Conservation (phyloP, 1,140 invertebrate species). For the Diorhabda elongata region DNA sequence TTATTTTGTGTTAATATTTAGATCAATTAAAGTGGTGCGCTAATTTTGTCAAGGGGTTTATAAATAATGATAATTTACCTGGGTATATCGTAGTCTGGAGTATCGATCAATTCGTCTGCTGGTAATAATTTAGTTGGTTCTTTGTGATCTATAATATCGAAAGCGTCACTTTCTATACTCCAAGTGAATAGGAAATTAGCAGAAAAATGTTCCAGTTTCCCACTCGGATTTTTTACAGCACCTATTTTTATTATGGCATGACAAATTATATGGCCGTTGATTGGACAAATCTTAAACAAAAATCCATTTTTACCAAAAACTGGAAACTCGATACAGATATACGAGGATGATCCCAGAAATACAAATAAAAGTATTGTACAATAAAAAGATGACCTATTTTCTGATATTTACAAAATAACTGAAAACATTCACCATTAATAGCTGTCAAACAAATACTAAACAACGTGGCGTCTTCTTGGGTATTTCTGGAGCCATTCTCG, state of each 20-base stretch:
- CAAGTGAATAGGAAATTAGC: slow-evolving; percentile 42
- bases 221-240: slow-evolving; percentile 36
- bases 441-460: too few species aligned
- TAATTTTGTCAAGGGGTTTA: too few species aligned
- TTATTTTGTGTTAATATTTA: too few species aligned
- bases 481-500: too few species aligned
- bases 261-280: slow-evolving; percentile 45
- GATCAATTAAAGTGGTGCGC: too few species aligned
- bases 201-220: slow-evolving; percentile 37
- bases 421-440: too few species aligned
- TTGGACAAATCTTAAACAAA: slow-evolving; percentile 42
- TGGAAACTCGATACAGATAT: neutral
- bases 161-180: slow-evolving; percentile 43
- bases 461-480: too few species aligned
- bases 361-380: too few species aligned
- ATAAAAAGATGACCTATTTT: too few species aligned
- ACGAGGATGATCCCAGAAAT: too few species aligned
- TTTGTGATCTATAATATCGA: slow-evolving; percentile 40
- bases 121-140: slow-evolving; percentile 35
- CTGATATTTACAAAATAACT: too few species aligned
- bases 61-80: slow-evolving; percentile 12
- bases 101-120: slow-evolving; percentile 20
- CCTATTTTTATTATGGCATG: slow-evolving; percentile 46
- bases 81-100: slow-evolving; percentile 36
- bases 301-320: neutral